Evolutionary conservation across 2,888 invertebrate species (phyloP).

Genomic region (Thumatha senex): DNA sequence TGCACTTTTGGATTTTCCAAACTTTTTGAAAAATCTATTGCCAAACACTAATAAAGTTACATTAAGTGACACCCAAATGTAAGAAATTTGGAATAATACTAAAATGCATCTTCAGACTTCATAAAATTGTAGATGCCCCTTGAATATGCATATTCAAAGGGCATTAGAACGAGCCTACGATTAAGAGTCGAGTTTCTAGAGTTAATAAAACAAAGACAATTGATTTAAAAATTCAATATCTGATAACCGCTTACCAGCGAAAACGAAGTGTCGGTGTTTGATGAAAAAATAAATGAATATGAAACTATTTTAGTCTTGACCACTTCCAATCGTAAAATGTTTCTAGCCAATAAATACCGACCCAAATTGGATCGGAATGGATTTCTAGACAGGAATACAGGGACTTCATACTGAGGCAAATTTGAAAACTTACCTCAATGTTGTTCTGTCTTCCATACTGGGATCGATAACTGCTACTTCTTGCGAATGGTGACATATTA

Average conservation of each 20-base stretch:
- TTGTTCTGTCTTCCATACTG: conserved; percentile 86
- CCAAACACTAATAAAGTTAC: too few species aligned
- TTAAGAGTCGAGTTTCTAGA: not conserved
- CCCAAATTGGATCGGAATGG: too few species aligned
- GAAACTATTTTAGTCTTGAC: not conserved
- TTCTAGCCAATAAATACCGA: too few species aligned
- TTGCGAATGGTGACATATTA: conserved; percentile 87
- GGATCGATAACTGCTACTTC: conserved; percentile 88
- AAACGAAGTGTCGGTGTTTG: not conserved
- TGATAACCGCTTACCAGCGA: not conserved
- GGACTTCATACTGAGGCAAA: too few species aligned
- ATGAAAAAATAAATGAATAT: not conserved
- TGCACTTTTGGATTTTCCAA: too few species aligned
- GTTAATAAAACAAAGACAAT: not conserved
- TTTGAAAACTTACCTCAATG: conserved; percentile 62
- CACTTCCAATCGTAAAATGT: not conserved
- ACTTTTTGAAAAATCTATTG: too few species aligned
- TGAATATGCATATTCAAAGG: not conserved
- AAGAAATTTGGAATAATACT: too few species aligned
- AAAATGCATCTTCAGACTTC: not conserved
- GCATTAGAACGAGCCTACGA: not conserved
- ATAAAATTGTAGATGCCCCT: too few species aligned
- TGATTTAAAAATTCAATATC: not conserved
- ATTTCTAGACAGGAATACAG: too few species aligned
- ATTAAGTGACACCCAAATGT: too few species aligned